Conservation (phyloP, 2,113 vertebrate genomes). For the Ptychochromis oligacanthus region DNA sequence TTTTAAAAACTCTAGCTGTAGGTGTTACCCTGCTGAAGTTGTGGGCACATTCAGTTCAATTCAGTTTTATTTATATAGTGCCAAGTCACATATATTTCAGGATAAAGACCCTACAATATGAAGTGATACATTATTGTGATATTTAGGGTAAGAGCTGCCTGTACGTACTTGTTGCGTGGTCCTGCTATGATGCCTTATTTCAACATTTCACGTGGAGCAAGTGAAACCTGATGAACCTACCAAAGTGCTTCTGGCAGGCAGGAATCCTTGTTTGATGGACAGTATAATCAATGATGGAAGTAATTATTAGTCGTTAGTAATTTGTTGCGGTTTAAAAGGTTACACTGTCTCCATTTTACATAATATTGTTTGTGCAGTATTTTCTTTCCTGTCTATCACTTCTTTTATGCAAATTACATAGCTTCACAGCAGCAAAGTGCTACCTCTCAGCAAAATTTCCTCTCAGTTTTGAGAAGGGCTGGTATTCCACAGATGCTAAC, state of each 20-base stretch:
- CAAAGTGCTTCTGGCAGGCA: too few relatives aligned
- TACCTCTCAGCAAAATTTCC: background rate
- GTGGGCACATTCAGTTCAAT: background rate
- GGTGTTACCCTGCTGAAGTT: background rate
- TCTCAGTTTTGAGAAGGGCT: background rate
- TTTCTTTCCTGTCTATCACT: background rate
- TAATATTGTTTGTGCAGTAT: background rate
- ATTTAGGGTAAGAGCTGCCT: background rate
- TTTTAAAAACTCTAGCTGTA: background rate
- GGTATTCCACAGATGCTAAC: background rate
- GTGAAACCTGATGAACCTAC: too few relatives aligned
- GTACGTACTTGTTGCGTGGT: background rate
- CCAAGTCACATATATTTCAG: too few relatives aligned
- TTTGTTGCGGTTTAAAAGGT: background rate
- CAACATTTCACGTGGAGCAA: too few relatives aligned
- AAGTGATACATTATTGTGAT: conserved; percentile 4
- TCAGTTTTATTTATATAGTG: too few relatives aligned
- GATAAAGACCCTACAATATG: too few relatives aligned
- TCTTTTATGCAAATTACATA: background rate
- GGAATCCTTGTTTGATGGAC: background rate
- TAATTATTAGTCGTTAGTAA: background rate
- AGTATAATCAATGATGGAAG: background rate
- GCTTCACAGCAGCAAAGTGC: too few relatives aligned
- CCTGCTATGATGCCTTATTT: background rate
- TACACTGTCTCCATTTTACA: background rate